Percentiles rank a stretch among this genome's conserved stretches.
Conservation (phyloP, 2,888 invertebrate genomes). For the Tipula helvola region DNA sequence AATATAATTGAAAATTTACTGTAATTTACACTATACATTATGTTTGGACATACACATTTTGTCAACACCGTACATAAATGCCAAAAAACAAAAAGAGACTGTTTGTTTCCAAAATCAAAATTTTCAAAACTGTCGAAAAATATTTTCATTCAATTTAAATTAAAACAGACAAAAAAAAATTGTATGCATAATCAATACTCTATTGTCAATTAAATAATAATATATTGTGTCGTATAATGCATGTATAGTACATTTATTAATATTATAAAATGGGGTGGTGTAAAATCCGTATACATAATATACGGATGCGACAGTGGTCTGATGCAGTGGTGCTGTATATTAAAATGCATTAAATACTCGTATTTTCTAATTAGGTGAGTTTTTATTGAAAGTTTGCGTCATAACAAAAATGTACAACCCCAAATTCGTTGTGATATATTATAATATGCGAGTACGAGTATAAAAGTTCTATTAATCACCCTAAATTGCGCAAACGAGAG, state of each 20-base stretch:
- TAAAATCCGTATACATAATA: background rate
- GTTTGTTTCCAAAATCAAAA: too few relatives aligned
- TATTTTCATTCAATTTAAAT: background rate
- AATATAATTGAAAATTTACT: background rate
- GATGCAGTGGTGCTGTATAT: background rate
- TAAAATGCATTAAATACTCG: background rate
- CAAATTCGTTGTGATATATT: background rate
- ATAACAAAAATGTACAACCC: background rate
- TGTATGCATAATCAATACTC: background rate
- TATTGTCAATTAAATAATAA: background rate
- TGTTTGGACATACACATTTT: background rate
- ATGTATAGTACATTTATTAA: background rate
- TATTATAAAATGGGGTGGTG: background rate
- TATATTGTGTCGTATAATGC: background rate
- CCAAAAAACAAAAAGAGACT: too few relatives aligned
- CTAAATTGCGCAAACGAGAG: background rate
- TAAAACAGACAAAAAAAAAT: background rate
- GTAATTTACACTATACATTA: background rate
- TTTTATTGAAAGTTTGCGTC: background rate
- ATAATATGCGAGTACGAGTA: background rate
- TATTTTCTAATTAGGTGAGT: background rate
- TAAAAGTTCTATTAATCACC: background rate
- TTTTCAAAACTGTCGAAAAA: background rate
- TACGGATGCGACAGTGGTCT: background rate
- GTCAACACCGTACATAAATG: background rate